Evolutionary conservation across 2,113 vertebrate genomes (phyloP).

Genomic region (Pipa parva): DNA sequence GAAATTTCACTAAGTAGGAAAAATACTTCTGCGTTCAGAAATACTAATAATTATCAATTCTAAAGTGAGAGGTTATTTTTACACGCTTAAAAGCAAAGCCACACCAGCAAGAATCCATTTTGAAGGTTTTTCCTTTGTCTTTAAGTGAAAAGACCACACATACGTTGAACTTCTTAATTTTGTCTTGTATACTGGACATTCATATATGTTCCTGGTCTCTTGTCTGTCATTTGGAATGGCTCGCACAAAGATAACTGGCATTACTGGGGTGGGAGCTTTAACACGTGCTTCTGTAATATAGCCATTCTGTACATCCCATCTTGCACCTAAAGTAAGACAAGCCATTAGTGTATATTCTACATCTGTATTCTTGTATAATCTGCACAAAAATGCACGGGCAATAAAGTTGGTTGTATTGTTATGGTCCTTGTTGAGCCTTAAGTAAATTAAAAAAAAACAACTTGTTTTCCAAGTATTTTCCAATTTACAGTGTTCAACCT

Average conservation of each 20-base stretch:
- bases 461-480: no score
- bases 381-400: no score
- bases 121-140: slow-evolving; percentile 64
- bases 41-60: no score
- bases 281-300: slow-evolving; percentile 60
- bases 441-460: no score
- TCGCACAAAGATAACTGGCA: slow-evolving; percentile 65
- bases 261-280: slow-evolving; percentile 58
- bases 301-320: slow-evolving; percentile 65
- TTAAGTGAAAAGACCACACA: slow-evolving; percentile 61
- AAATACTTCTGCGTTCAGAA: no score
- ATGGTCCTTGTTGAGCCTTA: no score
- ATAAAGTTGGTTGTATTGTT: no score
- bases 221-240: slow-evolving; percentile 62
- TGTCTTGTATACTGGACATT: slow-evolving; percentile 68
- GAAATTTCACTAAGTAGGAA: no score
- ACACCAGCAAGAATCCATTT: slow-evolving; percentile 68
- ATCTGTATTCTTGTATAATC: no score
- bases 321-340: slow-evolving; percentile 54
- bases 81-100: slow-evolving; percentile 66
- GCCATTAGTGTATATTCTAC: no score
- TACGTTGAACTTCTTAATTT: slow-evolving; percentile 64
- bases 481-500: no score
- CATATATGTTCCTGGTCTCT: slow-evolving; percentile 69
- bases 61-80: slow-evolving; percentile 33